Percentiles rank a stretch among this genome's conserved stretches.
Conservation (phyloP, 2,888 invertebrate genomes). For the Euplexia lucipara region DNA sequence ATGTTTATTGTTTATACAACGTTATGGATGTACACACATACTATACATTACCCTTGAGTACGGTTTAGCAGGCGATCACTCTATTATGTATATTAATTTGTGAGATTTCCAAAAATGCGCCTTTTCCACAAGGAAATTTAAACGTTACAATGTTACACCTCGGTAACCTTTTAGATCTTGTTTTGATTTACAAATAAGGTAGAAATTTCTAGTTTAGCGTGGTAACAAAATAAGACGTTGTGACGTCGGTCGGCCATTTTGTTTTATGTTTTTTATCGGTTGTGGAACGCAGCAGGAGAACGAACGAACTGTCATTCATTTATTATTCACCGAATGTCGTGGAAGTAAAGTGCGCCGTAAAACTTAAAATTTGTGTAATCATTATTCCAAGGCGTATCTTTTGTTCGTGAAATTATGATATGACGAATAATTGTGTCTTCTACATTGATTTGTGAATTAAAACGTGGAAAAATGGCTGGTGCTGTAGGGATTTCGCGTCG, state of each 20-base stretch:
- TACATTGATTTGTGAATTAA: conserved; percentile 70
- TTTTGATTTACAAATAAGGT: too few relatives aligned
- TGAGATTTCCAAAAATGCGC: too few relatives aligned
- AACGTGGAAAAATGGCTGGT: conserved; percentile 78
- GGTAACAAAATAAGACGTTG: conserved; percentile 5
- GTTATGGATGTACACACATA: too few relatives aligned
- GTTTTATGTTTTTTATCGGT: conserved; percentile 44
- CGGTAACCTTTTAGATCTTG: too few relatives aligned
- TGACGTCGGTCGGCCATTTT: conserved; percentile 61
- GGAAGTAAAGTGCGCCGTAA: conserved; percentile 57
- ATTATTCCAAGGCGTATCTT: conserved; percentile 51
- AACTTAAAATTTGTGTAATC: conserved; percentile 52
- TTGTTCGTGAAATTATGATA: conserved; percentile 77
- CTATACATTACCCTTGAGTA: too few relatives aligned
- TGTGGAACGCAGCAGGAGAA: conserved; percentile 23
- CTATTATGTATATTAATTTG: too few relatives aligned
- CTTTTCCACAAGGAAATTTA: too few relatives aligned
- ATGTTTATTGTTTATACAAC: too few relatives aligned
- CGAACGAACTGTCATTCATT: conserved; percentile 54
- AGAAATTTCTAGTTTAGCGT: not conserved
- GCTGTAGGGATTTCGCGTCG: conserved; percentile 71
- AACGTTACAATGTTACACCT: too few relatives aligned
- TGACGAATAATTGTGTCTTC: conserved; percentile 72
- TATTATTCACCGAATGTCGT: conserved; percentile 51
- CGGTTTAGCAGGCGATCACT: too few relatives aligned